Evolutionary conservation across 2,797 vertebrate genomes (phyloP), one percentile per base, ranked within the genome.

Genomic region (Cuculus canorus): DNA sequence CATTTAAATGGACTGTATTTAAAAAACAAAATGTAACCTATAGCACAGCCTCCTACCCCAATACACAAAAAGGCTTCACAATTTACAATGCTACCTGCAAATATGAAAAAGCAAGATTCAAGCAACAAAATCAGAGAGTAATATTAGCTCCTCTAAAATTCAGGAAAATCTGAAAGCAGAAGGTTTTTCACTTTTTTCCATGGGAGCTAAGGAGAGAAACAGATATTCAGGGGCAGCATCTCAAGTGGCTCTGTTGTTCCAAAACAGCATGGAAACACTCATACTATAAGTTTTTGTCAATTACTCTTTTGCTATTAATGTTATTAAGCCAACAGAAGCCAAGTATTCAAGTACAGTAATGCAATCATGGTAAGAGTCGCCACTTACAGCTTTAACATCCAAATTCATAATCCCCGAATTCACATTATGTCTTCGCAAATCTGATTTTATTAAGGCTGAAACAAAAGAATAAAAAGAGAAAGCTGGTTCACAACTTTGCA

Each of bases 401-500:
- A 96, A 97, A 71, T 93, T 97, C 32, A 93, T 79, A 50, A 97
- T 97, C 70, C 98, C 97, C 65, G 97, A 96, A 97, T 99, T 99
- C 86, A 99, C 95, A 30, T 98, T 99, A 95, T 99, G 98, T 96
- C 99, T 98, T 97, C 98, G 98, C 95, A 99, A 97, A 71, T 99
- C 99, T 17, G 99, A 99, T 96, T 99, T 99, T 96, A 99, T 99
- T 94, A 99, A 98, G 54, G 98, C 99, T 99, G 98, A 72, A 98
- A 97, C 17, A 96, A 47, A 86, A 64, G 70, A 71, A 53, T 21
- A 24, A 37, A 24, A 37, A 82, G 17, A 65, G 39, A 82, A 84
- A 70, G 28, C 7, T 94, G 28, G 88, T 72, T 85, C 41, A 57
- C 32, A 85, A 57, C 27, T 95, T 82, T n/a, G 75, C 43, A 92